Base-by-base conservation (phyloP, 1,140 invertebrate species). In the Drosophila baimaii region DNA sequence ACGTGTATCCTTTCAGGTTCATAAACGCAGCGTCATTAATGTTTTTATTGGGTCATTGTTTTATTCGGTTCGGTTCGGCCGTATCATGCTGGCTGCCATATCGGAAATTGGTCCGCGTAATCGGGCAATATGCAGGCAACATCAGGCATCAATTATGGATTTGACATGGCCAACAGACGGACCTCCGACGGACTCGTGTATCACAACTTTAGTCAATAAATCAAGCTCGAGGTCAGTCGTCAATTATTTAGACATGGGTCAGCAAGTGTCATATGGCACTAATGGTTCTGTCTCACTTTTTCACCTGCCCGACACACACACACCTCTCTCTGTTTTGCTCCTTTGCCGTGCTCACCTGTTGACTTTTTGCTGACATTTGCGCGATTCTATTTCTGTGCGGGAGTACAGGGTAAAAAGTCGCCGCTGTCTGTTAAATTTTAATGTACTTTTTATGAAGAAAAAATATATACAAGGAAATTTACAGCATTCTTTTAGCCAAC, bases 171-270 rank as follows among this genome's bases (percentile, higher is more conserved):
- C 29, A 37, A 25, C 65, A 27, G 44, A 29, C 21, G 27, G 17
- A 29, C 31, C 54, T 56, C 19, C 17, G 27, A 21, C 17, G 49
- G 49, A 33, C 29, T 9, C 13, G 51, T 35, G 51, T 55, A 55
- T 44, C 57, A 58, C 54, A 71, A 35, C 71, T 75, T 68, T 88
- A 62, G 79, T 77, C 82, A 82, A 86, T 86, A 86, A 88, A 88
- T 88, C 82, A 71, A 82, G 79, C 79, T 83, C 83, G 79, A 82
- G 82, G 82, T 70, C 82, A 77, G 47, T 35, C 64, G 82, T 86
- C 75, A 88, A 88, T 86, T 88, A 86, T 86, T 86, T 52, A 84
- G 62, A 77, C 73, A 68, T 58, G 54, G 73, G 73, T 76, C 72
- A 77, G 73, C 62, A 55, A 77, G 73, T 77, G 73, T 77, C 72